Evolutionary conservation across 2,797 vertebrate species (phyloP), one percentile per base, ranked within the genome.

Genomic region (Australoheros facetus): DNA sequence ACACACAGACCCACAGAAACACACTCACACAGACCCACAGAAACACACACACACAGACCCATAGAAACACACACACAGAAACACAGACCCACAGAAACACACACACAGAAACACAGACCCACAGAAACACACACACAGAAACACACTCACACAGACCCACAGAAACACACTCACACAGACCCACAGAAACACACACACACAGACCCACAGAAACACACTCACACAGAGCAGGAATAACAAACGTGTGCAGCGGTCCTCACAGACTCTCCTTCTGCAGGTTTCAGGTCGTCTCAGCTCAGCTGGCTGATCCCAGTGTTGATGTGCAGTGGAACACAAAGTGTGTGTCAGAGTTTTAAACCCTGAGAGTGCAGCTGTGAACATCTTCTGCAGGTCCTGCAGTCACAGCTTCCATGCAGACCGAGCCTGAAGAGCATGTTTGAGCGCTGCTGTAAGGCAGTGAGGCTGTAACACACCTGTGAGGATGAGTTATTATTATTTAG

Each of bases 191-290:
- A 28, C 56, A 55, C 6, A 39, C 11, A 48, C 56, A 55, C 6
- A 53, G 10, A 45, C 56, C 42, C 6, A 51, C 9, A 45, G 37
- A 64, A 7, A 34, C 32, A 37, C 34, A 37, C 64, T 71, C 81
- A 71, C 56, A 45, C 7, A 53, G 3, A 19, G 56, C 37, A 58
- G 51, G 56, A 80, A 86, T 80, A 86, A 80, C 56, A 85, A 76
- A 80, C 73, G 32, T 0, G 10, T 17, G n/a, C 53, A 62, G 42
- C 5, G 32, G 42, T 28, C 19, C 59, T 74, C 45, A 17, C 53
- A 17, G 19, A 54, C 21, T 26, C 26, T 45, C 57, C 62, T 0
- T 28, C 62, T 66, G 23, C 23, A 19, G 0, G 39, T 48, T 66
- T 66, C 60, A 6, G 34, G 26, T 26, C 26, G 26, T 2, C 34